A percentile compares a stretch with the other conserved stretches of the same genome.
Evolutionary conservation across 2,113 vertebrate species (phyloP).

Genomic region (Atrichornis clamosus): DNA sequence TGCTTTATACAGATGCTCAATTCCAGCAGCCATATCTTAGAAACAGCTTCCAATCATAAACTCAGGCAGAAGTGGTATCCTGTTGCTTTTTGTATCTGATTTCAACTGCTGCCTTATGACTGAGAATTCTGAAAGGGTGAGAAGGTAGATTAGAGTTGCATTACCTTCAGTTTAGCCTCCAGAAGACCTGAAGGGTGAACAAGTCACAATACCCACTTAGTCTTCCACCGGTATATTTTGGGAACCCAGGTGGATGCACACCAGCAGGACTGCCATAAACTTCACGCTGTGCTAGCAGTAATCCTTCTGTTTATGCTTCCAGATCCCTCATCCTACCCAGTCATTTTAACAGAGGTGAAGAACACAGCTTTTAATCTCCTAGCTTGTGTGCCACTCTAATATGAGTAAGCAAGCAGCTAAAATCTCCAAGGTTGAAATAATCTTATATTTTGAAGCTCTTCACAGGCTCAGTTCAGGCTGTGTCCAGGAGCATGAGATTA

Average conservation of each 20-base stretch:
- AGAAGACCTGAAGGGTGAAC: background rate
- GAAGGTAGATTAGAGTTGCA: background rate
- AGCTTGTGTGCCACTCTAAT: background rate
- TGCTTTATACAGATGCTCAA: background rate
- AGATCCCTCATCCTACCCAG: background rate
- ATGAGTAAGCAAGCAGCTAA: background rate
- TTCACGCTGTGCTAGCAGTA: background rate
- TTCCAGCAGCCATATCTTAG: background rate
- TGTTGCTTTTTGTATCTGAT: background rate
- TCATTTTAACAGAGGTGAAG: background rate
- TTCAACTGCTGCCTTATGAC: background rate
- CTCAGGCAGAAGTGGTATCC: background rate
- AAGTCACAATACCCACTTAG: background rate
- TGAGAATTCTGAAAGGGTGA: background rate
- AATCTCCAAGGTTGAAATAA: background rate
- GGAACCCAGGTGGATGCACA: accelerated
- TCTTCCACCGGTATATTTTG: accelerated
- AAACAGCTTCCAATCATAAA: background rate
- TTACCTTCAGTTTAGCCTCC: background rate
- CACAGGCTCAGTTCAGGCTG: background rate
- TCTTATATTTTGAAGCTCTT: background rate
- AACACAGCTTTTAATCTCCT: background rate
- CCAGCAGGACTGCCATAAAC: background rate
- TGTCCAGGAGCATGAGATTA: slow-evolving; percentile 3
- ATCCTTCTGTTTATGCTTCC: background rate